Conservation (phyloP, 2,113 vertebrate species). For the Anseranas semipalmata region DNA sequence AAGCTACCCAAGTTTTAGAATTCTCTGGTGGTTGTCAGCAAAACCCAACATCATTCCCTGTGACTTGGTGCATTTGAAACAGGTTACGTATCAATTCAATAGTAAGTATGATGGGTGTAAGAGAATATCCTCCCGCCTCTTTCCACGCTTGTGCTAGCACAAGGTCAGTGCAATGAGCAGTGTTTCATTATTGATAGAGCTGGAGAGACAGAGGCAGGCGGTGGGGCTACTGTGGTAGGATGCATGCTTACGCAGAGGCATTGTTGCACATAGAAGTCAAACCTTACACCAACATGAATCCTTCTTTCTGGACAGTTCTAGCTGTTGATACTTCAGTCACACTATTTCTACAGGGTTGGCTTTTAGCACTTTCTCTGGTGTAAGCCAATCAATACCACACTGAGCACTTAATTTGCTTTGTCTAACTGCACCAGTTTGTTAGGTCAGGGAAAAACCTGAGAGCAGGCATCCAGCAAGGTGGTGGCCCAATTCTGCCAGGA, state of each 20-base stretch:
- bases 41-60: background rate
- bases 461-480: background rate
- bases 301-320: background rate
- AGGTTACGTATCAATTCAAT: background rate
- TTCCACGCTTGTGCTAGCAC: background rate
- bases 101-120: background rate
- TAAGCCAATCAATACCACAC: slow-evolving; percentile 50
- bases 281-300: background rate
- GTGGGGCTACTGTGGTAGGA: background rate
- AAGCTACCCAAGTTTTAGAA: background rate
- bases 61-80: background rate
- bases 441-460: background rate
- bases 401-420: slow-evolving; percentile 46
- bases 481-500: background rate
- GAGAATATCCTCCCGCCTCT: background rate
- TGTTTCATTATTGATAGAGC: background rate
- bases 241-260: accelerated
- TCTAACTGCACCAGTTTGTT: slow-evolving; percentile 12
- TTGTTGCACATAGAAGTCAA: background rate
- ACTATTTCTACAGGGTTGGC: background rate
- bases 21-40: background rate
- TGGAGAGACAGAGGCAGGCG: background rate
- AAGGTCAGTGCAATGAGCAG: background rate
- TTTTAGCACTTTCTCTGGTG: slow-evolving; percentile 25
- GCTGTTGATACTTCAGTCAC: background rate